Base-by-base conservation (phyloP, 2,797 vertebrate species). In the Trachurus trachurus region DNA sequence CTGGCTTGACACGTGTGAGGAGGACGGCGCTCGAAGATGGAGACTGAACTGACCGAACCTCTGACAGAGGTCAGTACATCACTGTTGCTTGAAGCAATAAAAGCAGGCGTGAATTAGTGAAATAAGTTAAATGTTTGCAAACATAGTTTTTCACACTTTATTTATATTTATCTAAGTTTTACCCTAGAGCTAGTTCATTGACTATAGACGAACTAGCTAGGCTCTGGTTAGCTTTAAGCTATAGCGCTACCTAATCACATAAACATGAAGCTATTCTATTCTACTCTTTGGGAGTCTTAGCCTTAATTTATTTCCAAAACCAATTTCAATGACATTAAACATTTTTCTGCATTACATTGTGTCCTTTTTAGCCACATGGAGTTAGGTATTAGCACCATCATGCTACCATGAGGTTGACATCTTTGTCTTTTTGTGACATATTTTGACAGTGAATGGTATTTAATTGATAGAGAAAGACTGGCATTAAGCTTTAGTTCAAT, bases 1-100 rank as follows among this genome's bases (percentile, higher is more conserved):
- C 59, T 75, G 66, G n/a, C 26, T 56, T 5, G 9, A 75, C 68
- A 68, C 72, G 69, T 66, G 56, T 66, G 56, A 71, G 26, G 49
- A 75, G 26, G 26, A 26, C 47, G 9, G 10, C 9, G 29, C n/a
- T 62, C 66, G 78, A 67, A 83, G 69, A 74, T 63, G 8, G 2
- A 7, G 22, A 59, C 13, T 5, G n/a, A 72, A 59, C 52, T 7
- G 19, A 67, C 44, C 63, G 7, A 74, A 54, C 15, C 34, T 62
- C 47, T 65, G 60, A 26, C 26, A 26, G 26, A 26, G 26, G 26
- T 26, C 26, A 26, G 26, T 26, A 26, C 26, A 26, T 26, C 26
- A 26, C 26, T 26, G 26, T 26, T 3, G 26, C 26, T 26, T 26
- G n/a, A n/a, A n/a, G n/a, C n/a, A n/a, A n/a, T n/a, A n/a, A n/a